These are phyloP conservation scores for Sarcophaga subvicina DNA, from an alignment of 2,888 invertebrate genomes.

Conservation along the genomic window DNA sequence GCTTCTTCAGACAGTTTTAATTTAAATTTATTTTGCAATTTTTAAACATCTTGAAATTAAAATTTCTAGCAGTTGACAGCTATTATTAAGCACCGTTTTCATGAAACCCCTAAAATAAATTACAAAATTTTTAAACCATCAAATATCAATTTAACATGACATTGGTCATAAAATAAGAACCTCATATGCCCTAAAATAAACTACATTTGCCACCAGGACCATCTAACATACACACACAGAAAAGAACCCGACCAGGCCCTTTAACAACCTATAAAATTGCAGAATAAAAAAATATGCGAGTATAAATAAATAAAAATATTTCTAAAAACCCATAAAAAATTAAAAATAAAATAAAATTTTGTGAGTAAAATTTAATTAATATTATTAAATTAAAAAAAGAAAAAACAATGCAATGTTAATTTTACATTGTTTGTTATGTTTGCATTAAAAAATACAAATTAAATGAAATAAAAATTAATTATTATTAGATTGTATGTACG, in stretches of 20 bases:
- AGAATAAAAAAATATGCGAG: slow-evolving; percentile 1
- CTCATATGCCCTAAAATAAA: background rate
- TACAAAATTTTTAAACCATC: background rate
- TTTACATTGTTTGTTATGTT: slow-evolving; percentile 67
- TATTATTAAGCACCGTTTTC: too few relatives aligned
- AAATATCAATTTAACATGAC: background rate
- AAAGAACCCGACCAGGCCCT: background rate
- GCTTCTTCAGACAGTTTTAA: too few relatives aligned
- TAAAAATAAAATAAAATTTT: slow-evolving; percentile 22
- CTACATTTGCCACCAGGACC: background rate
- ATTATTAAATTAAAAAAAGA: slow-evolving; percentile 13
- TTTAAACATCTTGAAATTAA: too few relatives aligned
- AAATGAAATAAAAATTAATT: slow-evolving; percentile 48
- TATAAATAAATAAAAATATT: slow-evolving; percentile 7
- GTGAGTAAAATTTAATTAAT: slow-evolving; percentile 4
- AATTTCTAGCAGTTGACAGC: too few relatives aligned
- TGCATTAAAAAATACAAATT: slow-evolving; percentile 48
- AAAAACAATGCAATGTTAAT: slow-evolving; percentile 48
- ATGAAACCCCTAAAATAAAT: background rate
- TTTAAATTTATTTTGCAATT: too few relatives aligned
- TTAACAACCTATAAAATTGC: slow-evolving; percentile 7
- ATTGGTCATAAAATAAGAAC: background rate
- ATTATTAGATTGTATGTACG: slow-evolving; percentile 66
- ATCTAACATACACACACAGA: background rate
- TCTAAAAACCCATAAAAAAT: background rate